A percentile compares a stretch with the other conserved stretches of the same genome.
Conservation (phyloP, 2,113 vertebrate genomes). For the Gymnobelideus leadbeateri region DNA sequence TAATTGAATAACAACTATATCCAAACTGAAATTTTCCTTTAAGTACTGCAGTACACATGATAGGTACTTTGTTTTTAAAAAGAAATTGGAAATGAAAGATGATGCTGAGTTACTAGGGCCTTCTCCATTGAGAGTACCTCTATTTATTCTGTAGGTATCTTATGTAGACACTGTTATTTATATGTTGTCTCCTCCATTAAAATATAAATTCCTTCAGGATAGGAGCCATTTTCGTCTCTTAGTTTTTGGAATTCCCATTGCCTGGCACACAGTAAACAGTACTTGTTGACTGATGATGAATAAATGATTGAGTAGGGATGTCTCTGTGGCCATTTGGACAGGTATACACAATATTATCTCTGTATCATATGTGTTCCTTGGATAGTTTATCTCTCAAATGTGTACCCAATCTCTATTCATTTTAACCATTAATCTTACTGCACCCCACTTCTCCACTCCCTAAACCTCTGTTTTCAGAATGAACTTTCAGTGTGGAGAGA, state of each 20-base stretch:
- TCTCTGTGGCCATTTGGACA: not conserved
- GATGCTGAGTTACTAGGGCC: not conserved
- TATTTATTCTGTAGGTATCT: not conserved
- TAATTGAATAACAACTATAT: constrained; percentile 53
- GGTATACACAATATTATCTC: constrained; percentile 24
- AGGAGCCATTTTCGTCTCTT: not conserved
- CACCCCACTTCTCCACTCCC: constrained; percentile 1
- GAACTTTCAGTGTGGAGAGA: constrained; percentile 68
- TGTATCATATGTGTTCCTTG: constrained; percentile 59
- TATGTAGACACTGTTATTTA: not conserved
- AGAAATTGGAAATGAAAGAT: not conserved
- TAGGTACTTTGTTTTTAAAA: constrained; percentile 45
- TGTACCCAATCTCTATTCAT: constrained; percentile 64
- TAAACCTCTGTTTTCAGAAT: constrained; percentile 70
- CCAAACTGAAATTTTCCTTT: constrained; percentile 43
- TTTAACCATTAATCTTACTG: constrained; percentile 74
- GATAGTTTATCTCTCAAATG: constrained; percentile 32
- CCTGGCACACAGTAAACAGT: not conserved
- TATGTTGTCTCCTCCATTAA: not conserved
- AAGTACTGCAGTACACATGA: not conserved
- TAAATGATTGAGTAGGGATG: not conserved
- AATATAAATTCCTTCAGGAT: not conserved
- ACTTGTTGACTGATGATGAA: not conserved
- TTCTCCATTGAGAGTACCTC: not conserved
- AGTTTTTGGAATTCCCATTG: not conserved